A percentile compares a stretch with the other conserved stretches of the same genome.
Conservation (phyloP, 2,113 vertebrate species). For the Neogobius melanostomus region DNA sequence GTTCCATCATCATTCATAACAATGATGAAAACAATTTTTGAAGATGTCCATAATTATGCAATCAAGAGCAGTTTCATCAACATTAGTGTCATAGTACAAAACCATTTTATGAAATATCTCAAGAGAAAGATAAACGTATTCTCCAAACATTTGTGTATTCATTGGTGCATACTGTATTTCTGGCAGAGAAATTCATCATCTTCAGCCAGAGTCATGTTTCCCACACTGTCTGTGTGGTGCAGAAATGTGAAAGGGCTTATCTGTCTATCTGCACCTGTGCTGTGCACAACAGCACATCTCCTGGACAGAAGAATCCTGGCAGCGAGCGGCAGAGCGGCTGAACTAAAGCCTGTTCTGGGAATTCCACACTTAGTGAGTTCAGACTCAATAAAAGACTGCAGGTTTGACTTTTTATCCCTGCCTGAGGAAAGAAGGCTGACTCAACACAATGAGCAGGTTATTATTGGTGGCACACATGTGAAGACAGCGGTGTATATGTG, state of each 20-base stretch:
- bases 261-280: conserved; percentile 42
- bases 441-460: conserved; percentile 62
- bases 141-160: neutral
- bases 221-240: neutral
- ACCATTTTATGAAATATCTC: neutral
- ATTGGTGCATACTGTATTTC: neutral
- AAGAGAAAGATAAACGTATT: neutral
- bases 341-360: conserved; percentile 61
- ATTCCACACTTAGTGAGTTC: conserved; percentile 68
- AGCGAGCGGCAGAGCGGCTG: conserved; percentile 31
- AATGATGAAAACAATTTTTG: no score
- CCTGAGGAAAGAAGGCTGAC: conserved; percentile 66
- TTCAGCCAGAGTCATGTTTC: neutral
- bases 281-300: conserved; percentile 42
- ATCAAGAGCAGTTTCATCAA: no score
- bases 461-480: conserved; percentile 65
- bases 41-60: no score
- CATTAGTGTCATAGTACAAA: no score
- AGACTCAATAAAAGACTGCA: conserved; percentile 66
- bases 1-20: no score
- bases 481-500: conserved; percentile 35
- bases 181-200: neutral
- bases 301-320: conserved; percentile 56
- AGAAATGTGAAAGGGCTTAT: conserved; percentile 26
- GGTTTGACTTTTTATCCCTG: conserved; percentile 68